Percentiles rank a stretch among this genome's conserved stretches.
Conservation (phyloP, 2,113 vertebrate genomes). For the Scortum barcoo region DNA sequence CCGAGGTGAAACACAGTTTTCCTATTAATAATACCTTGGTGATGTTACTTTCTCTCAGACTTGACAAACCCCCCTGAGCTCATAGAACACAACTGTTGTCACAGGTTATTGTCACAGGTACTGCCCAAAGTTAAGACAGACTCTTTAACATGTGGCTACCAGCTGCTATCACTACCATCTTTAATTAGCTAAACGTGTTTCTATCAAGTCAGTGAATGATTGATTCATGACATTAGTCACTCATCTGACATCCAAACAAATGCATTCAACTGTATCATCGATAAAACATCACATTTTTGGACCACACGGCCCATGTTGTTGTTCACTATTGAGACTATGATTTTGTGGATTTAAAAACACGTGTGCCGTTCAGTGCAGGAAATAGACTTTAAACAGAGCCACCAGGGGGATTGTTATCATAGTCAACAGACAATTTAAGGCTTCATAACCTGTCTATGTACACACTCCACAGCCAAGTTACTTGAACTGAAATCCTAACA, state of each 20-base stretch:
- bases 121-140: background rate
- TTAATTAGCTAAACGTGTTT: background rate
- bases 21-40: background rate
- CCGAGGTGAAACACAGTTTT: background rate
- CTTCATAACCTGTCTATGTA: background rate
- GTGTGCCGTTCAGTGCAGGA: background rate
- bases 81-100: background rate
- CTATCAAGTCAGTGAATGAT: background rate
- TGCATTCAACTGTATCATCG: background rate
- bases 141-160: background rate
- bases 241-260: background rate
- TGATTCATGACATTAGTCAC: background rate
- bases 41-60: background rate
- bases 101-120: background rate
- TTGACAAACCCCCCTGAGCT: background rate
- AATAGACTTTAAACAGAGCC: constrained; percentile 4
- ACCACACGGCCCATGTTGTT: background rate
- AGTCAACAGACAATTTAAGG: too few relatives aligned
- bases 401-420: background rate
- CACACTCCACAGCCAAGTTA: background rate
- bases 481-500: constrained; percentile 2
- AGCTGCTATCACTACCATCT: background rate
- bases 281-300: background rate
- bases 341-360: background rate
- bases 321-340: background rate